A percentile compares a stretch with the other conserved stretches of the same genome.
phyloP scores from a whole-genome alignment of 2,797 vertebrate species.

The Epinephelus malabaricus region DNA sequence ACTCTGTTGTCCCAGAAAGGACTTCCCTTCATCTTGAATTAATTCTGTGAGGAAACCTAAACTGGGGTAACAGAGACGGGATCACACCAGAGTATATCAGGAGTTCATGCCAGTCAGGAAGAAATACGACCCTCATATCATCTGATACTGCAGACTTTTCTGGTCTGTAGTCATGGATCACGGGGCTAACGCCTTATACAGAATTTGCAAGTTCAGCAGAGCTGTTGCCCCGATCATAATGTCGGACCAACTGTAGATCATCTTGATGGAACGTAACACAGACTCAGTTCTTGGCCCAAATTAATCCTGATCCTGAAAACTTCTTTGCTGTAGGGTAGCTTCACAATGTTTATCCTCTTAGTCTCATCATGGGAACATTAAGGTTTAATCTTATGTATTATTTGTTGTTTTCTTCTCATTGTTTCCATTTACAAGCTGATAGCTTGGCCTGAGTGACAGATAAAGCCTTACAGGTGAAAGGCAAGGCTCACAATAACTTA shows the following conservation, averaged over 20 bases:
- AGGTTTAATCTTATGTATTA: slow-evolving; percentile 38
- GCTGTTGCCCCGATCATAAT: neutral
- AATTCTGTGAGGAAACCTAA: slow-evolving; percentile 20
- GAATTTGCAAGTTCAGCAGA: neutral
- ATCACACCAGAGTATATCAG: slow-evolving; percentile 33
- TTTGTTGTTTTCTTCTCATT: slow-evolving; percentile 45
- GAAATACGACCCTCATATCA: slow-evolving; percentile 36
- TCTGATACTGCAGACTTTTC: slow-evolving; percentile 29
- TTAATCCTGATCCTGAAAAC: neutral
- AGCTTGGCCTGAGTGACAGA: slow-evolving; percentile 31
- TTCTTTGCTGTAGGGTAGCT: slow-evolving; percentile 1
- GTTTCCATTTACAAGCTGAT: slow-evolving; percentile 42
- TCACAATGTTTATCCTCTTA: slow-evolving; percentile 8
- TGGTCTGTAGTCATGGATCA: slow-evolving; percentile 7
- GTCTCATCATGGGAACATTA: slow-evolving; percentile 5
- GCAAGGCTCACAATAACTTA: slow-evolving; percentile 52
- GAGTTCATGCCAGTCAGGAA: slow-evolving; percentile 24
- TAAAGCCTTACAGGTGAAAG: slow-evolving; percentile 36
- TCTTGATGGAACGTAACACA: neutral
- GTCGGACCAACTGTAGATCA: slow-evolving; percentile 5
- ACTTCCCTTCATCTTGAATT: neutral
- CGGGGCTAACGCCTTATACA: neutral
- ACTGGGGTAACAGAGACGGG: slow-evolving; percentile 39
- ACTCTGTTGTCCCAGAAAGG: neutral
- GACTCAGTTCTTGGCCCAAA: slow-evolving; percentile 2